These are phyloP conservation scores for Cosmopolites sordidus DNA, from an alignment of 2,888 invertebrate genomes.

Conservation along the genomic window DNA sequence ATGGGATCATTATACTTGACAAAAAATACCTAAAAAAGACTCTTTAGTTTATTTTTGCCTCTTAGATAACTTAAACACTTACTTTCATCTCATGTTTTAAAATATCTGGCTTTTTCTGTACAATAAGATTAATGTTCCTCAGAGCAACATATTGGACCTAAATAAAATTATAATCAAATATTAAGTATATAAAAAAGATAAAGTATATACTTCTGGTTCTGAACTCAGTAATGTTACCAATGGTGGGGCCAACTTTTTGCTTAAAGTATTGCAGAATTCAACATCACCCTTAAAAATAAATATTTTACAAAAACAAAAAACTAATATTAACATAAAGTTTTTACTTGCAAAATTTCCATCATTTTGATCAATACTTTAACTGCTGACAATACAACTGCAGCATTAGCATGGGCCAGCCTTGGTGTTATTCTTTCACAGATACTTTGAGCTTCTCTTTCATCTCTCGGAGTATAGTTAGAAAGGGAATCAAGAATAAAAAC, in stretches of 20 bases:
- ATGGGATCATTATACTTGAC: slow-evolving; percentile 99
- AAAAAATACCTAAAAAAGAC: slow-evolving; percentile 72
- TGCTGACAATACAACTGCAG: slow-evolving; percentile 96
- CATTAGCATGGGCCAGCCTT: slow-evolving; percentile 96
- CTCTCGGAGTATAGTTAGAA: slow-evolving; percentile 94
- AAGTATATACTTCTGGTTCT: slow-evolving; percentile 76
- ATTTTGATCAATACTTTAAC: slow-evolving; percentile 98
- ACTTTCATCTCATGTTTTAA: slow-evolving; percentile 99
- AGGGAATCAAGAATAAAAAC: slow-evolving; percentile 97
- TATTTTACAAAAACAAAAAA: background rate
- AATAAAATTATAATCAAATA: background rate
- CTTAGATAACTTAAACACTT: background rate
- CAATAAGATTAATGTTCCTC: slow-evolving; percentile 97
- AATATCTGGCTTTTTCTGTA: slow-evolving; percentile 98
- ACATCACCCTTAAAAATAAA: slow-evolving; percentile 57
- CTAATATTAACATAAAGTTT: background rate
- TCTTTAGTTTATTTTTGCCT: background rate
- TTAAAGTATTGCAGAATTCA: slow-evolving; percentile 89
- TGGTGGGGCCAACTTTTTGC: slow-evolving; percentile 98
- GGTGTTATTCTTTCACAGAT: slow-evolving; percentile 98
- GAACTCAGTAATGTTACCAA: slow-evolving; percentile 95
- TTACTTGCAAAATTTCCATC: slow-evolving; percentile 82
- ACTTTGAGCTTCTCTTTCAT: slow-evolving; percentile 96
- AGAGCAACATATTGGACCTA: slow-evolving; percentile 92
- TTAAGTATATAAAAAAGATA: background rate